Percentiles rank a stretch among this genome's conserved stretches.
Evolutionary conservation across 2,113 vertebrate genomes (phyloP).

Genomic region (Perccottus glenii): DNA sequence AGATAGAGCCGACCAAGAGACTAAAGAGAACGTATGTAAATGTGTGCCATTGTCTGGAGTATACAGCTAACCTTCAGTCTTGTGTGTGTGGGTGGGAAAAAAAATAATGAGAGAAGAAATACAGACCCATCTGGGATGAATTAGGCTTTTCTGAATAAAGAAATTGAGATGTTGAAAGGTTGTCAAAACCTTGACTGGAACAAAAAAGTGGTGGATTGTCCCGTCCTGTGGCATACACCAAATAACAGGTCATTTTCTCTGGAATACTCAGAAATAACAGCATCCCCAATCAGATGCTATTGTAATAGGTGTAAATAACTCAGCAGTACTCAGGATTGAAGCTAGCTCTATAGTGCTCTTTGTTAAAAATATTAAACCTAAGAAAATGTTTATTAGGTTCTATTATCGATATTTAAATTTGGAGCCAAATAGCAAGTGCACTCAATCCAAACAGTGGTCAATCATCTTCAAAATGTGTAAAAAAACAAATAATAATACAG

Average conservation of each 20-base stretch:
- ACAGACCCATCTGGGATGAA: slow-evolving; percentile 83
- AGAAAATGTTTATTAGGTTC: too few relatives aligned
- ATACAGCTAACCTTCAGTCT: background rate
- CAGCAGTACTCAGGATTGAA: slow-evolving; percentile 27
- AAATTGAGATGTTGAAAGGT: slow-evolving; percentile 57
- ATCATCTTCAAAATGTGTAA: too few relatives aligned
- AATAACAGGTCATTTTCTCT: slow-evolving; percentile 64
- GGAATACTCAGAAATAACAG: slow-evolving; percentile 61
- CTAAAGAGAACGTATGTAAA: slow-evolving; percentile 23
- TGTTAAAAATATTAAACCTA: slow-evolving; percentile 9
- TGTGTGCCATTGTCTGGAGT: slow-evolving; percentile 18
- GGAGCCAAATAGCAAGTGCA: too few relatives aligned
- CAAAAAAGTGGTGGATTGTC: slow-evolving; percentile 59
- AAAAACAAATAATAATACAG: too few relatives aligned
- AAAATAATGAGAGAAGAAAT: slow-evolving; percentile 17
- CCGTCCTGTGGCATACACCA: slow-evolving; percentile 45
- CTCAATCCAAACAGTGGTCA: too few relatives aligned
- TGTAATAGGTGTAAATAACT: slow-evolving; percentile 64
- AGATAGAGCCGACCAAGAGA: slow-evolving; percentile 52
- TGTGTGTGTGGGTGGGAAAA: slow-evolving; percentile 15
- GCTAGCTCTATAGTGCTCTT: slow-evolving; percentile 26
- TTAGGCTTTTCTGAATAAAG: slow-evolving; percentile 75
- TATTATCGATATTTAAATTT: too few relatives aligned
- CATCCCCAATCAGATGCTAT: slow-evolving; percentile 56
- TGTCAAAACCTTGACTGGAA: slow-evolving; percentile 66